Evolutionary conservation across 2,113 vertebrate genomes (phyloP), one percentile per base, ranked within the genome.

Genomic region (Salvelinus namaycush): DNA sequence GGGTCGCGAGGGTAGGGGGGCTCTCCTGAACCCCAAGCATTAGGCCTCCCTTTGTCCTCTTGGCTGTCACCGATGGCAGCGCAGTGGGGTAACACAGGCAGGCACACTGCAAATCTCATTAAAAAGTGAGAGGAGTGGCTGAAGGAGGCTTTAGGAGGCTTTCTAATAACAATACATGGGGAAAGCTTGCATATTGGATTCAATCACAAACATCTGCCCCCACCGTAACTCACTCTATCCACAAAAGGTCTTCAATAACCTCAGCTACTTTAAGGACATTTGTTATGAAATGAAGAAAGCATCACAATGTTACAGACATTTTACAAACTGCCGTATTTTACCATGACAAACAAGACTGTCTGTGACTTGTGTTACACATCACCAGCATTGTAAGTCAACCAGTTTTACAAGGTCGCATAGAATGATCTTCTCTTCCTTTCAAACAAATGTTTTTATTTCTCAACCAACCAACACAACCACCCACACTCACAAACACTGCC

Each of bases 31-130:
- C 79, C 80, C 51, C 51, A 70, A 77, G 90, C 80, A 87, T 87
- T 76, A 80, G 3, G 87, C 83, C 79, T 92, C 83, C 87, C 83
- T 93, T 94, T 93, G 92, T 93, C 90, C 90, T 89, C 73, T 71
- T 77, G 79, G 83, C 82, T 88, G 89, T 86, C 87, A 85, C 89
- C 69, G 82, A 88, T 88, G 89, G 91, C 86, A 85, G 89, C 87
- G 74, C 89, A 89, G 90, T 89, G 86, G 89, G 89, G 82, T 78
- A 82, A 90, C 82, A 78, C 80, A 79, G 34, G 44, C 82, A 83
- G 34, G 44, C 81, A 83, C 83, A 81, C 85, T 89, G 83, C 80
- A 89, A 90, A 89, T 90, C 91, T 90, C 85, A 91, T 91, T 91
- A 91, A 90, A 91, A 90, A 89, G 85, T 88, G 85, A 88, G 77